Evolutionary conservation across 2,797 vertebrate species (phyloP), one percentile per base, ranked within the genome.

Genomic region (Pseudochaenichthys georgianus): DNA sequence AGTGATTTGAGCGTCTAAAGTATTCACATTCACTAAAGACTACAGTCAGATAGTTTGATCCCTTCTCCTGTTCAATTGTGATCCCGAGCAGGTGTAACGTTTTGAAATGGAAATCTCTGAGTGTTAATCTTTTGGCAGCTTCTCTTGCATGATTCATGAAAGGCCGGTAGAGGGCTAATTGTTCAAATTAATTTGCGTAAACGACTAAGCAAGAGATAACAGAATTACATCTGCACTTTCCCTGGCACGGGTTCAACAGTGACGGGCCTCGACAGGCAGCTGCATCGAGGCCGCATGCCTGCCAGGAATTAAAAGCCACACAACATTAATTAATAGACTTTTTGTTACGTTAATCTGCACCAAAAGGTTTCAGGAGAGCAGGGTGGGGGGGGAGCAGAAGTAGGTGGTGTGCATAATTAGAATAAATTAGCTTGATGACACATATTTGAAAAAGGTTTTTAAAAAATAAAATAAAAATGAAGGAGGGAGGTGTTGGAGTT

Each of bases 121-220:
- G 73, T 92, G 92, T 93, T 95, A 81, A 74, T 78, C 86, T 84
- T 93, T 95, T 96, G 95, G 94, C 96, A 95, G 95, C 93, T 95
- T 90, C 94, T 96, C 94, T 89, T 95, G 95, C 95, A 95, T 96
- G 96, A 98, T 96, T 98, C 96, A 97, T 97, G 96, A 96, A 96
- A 95, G 95, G 96, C 96, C 95, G 93, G 96, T 95, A 95, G 96
- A 96, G 96, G 96, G 96, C 96, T 98, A 98, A 99, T 97, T 97
- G 96, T 97, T 98, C 95, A 96, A 97, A 97, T 97, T 97, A 97
- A 98, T 98, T 98, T 97, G 96, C 91, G 95, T 97, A 97, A 98
- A 97, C 94, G 95, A 96, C 96, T 96, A 97, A 98, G 96, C 96
- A 95, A 97, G 96, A 97, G 96, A 98, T 98, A 98, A 98, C 96